Evolutionary conservation across 2,888 invertebrate genomes (phyloP), one percentile per base, ranked within the genome.

Genomic region (Neoaliturus tenellus): DNA sequence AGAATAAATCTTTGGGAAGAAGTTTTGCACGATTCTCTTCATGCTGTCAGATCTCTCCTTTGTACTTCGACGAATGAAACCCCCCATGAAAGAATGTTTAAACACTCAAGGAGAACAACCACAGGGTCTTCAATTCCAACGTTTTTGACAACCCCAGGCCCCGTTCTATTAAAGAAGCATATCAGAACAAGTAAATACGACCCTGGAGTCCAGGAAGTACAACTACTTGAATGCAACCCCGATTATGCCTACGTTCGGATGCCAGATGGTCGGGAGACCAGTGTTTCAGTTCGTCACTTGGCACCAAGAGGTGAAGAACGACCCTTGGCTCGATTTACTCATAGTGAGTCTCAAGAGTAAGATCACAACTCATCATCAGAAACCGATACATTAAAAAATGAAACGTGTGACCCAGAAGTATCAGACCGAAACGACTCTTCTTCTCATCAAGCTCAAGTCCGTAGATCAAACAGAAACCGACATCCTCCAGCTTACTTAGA

Each of bases 111-210:
- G 10, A 51, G 14, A 23, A 2, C 67, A 31, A 31, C 20, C 41
- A 39, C 20, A 20, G 71, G 71, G 3, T 39, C 20, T 10, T 12
- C 71, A 39, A 71, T 23, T 20, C 51, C 51, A 6, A 39, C 71
- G 8, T 71, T 39, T 8, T 23, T 71, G 41, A 23, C 20, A 17
- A 71, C 35, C 8, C 35, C 71, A 39, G 35, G 71, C 2, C 41
- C 6, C 17, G 5, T 71, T 12, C 39, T 71, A 1, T 20, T 39
- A 23, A 39, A 81, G 80, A 83, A 28, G 71, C 25, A 85, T 81
- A 71, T 69, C 12, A 25, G 35, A 51, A 20, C n/a, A 20, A 8
- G 20, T 6, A 51, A 51, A 14, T 51, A 12, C 10, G 51, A 51
- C 4, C 51, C 51, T 23, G 3, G 2, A 2, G 51, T 51, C 23